Percentiles rank a stretch among this genome's conserved stretches.
Evolutionary conservation across 2,797 vertebrate species (phyloP).

Genomic region (Bucorvus abyssinicus): DNA sequence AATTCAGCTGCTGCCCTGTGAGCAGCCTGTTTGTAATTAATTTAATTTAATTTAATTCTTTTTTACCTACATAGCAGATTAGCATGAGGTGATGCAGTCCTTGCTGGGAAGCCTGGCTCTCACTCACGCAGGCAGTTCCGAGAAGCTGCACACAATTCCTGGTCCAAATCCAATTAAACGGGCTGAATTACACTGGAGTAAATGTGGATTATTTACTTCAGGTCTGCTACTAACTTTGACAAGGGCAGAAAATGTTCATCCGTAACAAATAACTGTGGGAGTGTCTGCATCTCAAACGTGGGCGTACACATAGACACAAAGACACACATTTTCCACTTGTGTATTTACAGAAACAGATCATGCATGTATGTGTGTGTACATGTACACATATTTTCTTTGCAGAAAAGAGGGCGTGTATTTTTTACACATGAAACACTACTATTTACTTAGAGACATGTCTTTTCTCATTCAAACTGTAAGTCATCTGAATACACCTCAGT

Average conservation of each 20-base stretch:
- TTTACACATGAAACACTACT: not conserved
- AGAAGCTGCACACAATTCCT: not conserved
- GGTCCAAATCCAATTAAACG: not conserved
- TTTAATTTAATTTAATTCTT: not conserved
- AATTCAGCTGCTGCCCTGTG: not conserved
- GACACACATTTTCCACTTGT: not conserved
- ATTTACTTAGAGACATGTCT: not conserved
- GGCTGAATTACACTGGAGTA: not conserved
- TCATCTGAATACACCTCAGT: not conserved
- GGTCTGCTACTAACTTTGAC: not conserved
- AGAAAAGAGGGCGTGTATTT: not conserved
- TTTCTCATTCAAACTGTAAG: not conserved
- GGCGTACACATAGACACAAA: not conserved
- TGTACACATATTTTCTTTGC: not conserved
- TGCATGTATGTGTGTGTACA: not conserved
- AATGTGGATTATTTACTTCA: not conserved
- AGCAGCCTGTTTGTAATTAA: not conserved
- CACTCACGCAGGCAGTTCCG: fast-evolving
- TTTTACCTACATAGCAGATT: not conserved
- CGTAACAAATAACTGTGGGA: not conserved
- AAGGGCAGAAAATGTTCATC: not conserved
- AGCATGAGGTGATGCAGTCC: not conserved
- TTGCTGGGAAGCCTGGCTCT: not conserved
- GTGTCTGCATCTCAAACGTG: not conserved
- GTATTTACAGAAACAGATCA: not conserved